Evolutionary conservation across 2,888 invertebrate species (phyloP), one percentile per base, ranked within the genome.

Genomic region (Chalcosyrphus nemorum): DNA sequence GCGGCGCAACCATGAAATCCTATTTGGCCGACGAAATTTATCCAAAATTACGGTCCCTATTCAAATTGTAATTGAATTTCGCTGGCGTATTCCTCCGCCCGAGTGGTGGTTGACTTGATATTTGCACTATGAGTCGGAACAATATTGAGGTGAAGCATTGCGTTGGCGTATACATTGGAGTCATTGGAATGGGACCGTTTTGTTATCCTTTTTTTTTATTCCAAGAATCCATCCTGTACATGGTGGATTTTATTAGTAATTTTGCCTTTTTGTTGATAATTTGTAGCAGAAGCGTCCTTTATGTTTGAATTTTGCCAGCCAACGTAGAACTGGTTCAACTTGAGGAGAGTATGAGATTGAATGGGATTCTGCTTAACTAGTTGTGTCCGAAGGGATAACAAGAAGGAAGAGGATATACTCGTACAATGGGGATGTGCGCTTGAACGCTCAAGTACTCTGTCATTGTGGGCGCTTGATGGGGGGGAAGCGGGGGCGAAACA

Each of bases 61-160:
- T 81, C 24, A 65, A 38, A 71, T 52, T 66, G 70, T 65, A 76
- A 76, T 81, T 81, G 59, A 71, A 75, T 75, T 68, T 41, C 13
- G 13, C 17, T 29, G 52, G 52, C 41, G 19, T 56, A 63, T 56
- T 57, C 63, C 21, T n/a, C n/a, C n/a, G n/a, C n/a, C n/a, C n/a
- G n/a, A n/a, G 45, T 76, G 71, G 63, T 47, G 70, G 52, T 71
- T 76, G 27, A 65, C 24, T 71, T 38, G 15, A 21, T 71, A 43
- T 76, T 65, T 76, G 29, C 43, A 19, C 43, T 15, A 19, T 15
- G 27, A 21, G 13, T 41, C n/a, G 29, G 41, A 76, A 70, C 35
- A 57, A 75, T n/a, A n/a, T 47, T 59, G 29, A 24, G 32, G 7
- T 21, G 19, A 35, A 35, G 15, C n/a, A 2, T 4, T 17, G 13